phyloP scores from a whole-genome alignment of 2,797 vertebrate genomes.

The Falco concolor region DNA sequence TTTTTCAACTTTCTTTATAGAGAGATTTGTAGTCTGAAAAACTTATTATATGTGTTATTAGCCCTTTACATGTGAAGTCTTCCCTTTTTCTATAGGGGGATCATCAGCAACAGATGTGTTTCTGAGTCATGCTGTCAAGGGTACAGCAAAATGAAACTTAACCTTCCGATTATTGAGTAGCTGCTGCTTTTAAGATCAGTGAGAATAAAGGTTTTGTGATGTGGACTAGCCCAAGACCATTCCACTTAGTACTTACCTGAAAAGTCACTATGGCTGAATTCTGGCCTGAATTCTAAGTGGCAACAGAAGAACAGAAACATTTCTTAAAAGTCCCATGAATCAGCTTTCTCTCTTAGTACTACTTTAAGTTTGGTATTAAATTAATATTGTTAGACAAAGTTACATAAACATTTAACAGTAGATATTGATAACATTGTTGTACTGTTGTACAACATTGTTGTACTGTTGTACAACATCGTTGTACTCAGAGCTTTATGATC shows the following conservation, averaged over 20 bases:
- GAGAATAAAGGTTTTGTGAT: background rate
- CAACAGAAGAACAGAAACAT: background rate
- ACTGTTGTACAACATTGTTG: background rate
- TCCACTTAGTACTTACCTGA: background rate
- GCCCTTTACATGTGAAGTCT: background rate
- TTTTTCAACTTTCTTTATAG: background rate
- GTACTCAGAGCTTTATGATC: background rate
- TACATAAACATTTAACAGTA: background rate
- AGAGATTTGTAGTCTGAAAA: background rate
- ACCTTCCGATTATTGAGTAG: background rate
- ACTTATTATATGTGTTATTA: fast-evolving
- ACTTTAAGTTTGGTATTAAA: background rate
- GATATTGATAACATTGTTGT: background rate
- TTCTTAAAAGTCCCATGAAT: background rate
- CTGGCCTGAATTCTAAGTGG: background rate
- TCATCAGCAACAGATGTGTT: background rate
- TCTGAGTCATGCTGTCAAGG: background rate
- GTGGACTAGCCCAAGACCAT: background rate
- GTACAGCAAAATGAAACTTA: background rate
- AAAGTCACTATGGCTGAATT: background rate
- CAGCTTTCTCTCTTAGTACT: background rate
- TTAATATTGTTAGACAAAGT: background rate
- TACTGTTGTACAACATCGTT: background rate
- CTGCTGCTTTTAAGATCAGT: background rate
- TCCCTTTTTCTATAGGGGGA: background rate